Conservation (phyloP, 2,797 vertebrate genomes). For the Pseudochromis fuscus region DNA sequence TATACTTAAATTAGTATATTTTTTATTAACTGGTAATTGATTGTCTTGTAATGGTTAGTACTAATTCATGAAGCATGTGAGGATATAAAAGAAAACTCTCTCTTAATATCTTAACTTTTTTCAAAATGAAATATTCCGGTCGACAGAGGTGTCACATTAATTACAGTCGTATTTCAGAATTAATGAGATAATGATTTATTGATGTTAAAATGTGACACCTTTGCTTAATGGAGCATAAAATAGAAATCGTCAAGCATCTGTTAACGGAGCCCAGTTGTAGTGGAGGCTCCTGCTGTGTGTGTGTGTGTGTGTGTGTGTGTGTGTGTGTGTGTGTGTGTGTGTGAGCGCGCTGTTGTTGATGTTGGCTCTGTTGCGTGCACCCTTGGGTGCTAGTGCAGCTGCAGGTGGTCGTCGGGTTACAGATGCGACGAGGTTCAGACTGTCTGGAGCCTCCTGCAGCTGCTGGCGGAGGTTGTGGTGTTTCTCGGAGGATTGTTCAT, state of each 20-base stretch:
- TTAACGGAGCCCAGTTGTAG: constrained; percentile 3
- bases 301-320: constrained; percentile 2
- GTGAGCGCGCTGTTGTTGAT: constrained; percentile 1
- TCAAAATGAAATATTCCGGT: constrained; percentile 21
- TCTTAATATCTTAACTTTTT: background rate
- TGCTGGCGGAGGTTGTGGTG: constrained; percentile 12
- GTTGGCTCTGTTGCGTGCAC: constrained; percentile 5
- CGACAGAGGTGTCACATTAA: constrained; percentile 33
- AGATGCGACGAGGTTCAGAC: constrained; percentile 36
- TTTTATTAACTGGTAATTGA: too few species aligned
- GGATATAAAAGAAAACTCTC: background rate
- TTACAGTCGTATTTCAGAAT: constrained; percentile 48
- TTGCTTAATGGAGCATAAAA: constrained; percentile 67
- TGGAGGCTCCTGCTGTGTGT: constrained; percentile 8
- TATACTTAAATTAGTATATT: background rate
- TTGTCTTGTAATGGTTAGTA: too few species aligned
- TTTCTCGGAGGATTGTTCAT: background rate
- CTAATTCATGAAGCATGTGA: too few species aligned
- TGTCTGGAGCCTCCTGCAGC: constrained; percentile 48
- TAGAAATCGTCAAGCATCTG: constrained; percentile 57
- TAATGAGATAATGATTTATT: constrained; percentile 71
- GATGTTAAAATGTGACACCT: constrained; percentile 52
- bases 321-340: background rate
- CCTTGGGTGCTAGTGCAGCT: constrained; percentile 49
- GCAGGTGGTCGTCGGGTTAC: constrained; percentile 55